Conservation (phyloP, 2,888 invertebrate genomes). For the Branchipolynoe longqiensis region DNA sequence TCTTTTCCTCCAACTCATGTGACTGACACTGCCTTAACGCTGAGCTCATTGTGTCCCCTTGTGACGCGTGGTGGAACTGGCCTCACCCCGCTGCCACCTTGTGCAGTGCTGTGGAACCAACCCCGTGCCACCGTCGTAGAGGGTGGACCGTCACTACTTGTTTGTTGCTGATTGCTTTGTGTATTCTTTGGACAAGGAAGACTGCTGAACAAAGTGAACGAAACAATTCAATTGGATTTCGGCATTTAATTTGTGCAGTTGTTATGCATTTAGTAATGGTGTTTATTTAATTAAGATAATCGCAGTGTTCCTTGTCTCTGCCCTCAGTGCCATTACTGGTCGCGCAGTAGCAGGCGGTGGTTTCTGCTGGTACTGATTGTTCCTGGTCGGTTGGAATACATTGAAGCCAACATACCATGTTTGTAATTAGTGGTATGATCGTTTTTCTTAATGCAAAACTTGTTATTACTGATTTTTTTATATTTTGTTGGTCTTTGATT, state of each 20-base stretch:
- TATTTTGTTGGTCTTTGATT: conserved; percentile 48
- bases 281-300: neutral
- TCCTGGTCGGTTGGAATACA: neutral
- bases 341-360: conserved; percentile 26
- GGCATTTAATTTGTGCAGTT: neutral
- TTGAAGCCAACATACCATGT: no score
- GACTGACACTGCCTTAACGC: neutral
- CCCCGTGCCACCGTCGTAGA: neutral
- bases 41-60: no score
- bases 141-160: conserved; percentile 19
- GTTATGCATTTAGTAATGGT: neutral
- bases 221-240: conserved; percentile 4
- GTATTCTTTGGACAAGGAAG: conserved; percentile 1
- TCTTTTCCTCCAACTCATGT: no score
- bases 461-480: conserved; percentile 26
- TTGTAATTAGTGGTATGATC: no score
- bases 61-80: conserved; percentile 2
- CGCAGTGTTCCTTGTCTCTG: neutral
- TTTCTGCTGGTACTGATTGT: conserved; percentile 54
- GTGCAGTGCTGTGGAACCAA: no score
- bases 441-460: conserved; percentile 30
- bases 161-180: conserved; percentile 38
- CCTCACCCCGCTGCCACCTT: neutral
- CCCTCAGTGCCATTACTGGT: no score
- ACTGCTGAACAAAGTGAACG: neutral